Conservation (phyloP, 2,113 vertebrate genomes). For the Pterocles gutturalis region DNA sequence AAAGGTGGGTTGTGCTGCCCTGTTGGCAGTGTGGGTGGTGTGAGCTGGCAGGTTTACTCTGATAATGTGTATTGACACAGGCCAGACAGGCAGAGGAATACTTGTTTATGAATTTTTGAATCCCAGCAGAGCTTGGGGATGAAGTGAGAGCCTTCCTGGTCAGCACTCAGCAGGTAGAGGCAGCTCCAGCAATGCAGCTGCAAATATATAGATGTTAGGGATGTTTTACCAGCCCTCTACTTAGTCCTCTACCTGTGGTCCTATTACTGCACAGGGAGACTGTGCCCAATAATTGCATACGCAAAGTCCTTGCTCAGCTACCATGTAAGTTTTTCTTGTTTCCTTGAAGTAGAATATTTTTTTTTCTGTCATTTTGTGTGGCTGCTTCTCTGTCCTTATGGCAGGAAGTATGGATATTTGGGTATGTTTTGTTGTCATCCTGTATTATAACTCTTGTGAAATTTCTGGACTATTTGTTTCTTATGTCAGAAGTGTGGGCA, state of each 20-base stretch:
- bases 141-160: background rate
- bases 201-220: background rate
- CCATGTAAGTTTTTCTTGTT: background rate
- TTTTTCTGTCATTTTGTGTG: background rate
- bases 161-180: background rate
- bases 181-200: background rate
- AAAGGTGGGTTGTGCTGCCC: background rate
- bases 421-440: background rate
- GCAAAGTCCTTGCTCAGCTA: background rate
- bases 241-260: background rate
- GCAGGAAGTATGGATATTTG: background rate
- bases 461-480: background rate
- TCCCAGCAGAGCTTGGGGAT: background rate
- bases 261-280: background rate
- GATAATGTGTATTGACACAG: fast-evolving
- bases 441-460: background rate
- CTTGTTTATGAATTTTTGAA: background rate
- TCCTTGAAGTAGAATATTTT: background rate
- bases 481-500: background rate
- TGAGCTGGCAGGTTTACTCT: background rate
- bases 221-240: background rate
- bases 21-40: background rate
- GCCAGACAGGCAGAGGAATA: background rate
- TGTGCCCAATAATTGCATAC: fast-evolving
- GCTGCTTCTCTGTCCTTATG: background rate